phyloP scores from a whole-genome alignment of 1,140 invertebrate genomes.

The Oryzaephilus surinamensis region DNA sequence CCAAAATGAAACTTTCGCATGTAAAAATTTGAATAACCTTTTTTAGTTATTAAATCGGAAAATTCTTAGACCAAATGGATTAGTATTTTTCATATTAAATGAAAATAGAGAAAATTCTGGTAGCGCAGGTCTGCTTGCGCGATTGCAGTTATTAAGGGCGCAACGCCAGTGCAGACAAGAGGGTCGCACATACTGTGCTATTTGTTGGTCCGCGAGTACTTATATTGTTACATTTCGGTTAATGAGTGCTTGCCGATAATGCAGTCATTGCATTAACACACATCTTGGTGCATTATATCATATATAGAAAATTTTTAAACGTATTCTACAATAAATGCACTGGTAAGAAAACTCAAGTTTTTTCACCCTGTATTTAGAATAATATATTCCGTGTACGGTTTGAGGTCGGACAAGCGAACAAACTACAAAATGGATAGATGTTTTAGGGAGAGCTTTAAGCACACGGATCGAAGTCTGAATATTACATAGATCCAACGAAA shows the following conservation, averaged over 20 bases:
- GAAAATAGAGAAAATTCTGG: too few species aligned
- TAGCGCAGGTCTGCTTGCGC: conserved; percentile 18
- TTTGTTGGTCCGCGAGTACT: conserved; percentile 7
- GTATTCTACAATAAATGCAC: conserved; percentile 5
- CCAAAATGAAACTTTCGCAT: background rate
- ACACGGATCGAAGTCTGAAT: background rate
- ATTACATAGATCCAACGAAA: background rate
- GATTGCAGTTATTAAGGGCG: conserved; percentile 3
- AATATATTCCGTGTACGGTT: background rate
- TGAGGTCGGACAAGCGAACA: background rate
- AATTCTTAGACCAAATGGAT: too few species aligned
- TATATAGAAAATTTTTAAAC: too few species aligned
- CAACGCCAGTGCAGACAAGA: conserved; percentile 19
- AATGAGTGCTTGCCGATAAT: conserved; percentile 1
- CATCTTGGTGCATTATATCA: too few species aligned
- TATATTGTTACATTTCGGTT: conserved; percentile 9
- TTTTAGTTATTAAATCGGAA: background rate
- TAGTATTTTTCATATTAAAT: too few species aligned
- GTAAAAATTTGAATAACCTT: conserved; percentile 2
- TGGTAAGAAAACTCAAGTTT: conserved; percentile 4
- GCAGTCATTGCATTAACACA: conserved; percentile 2
- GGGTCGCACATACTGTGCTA: conserved; percentile 7
- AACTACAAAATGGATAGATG: background rate
- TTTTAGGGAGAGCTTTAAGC: background rate
- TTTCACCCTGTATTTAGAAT: background rate